Percentiles rank a stretch among this genome's conserved stretches.
phyloP scores from a whole-genome alignment of 2,888 invertebrate species.

The Sylvicola cinctus region DNA sequence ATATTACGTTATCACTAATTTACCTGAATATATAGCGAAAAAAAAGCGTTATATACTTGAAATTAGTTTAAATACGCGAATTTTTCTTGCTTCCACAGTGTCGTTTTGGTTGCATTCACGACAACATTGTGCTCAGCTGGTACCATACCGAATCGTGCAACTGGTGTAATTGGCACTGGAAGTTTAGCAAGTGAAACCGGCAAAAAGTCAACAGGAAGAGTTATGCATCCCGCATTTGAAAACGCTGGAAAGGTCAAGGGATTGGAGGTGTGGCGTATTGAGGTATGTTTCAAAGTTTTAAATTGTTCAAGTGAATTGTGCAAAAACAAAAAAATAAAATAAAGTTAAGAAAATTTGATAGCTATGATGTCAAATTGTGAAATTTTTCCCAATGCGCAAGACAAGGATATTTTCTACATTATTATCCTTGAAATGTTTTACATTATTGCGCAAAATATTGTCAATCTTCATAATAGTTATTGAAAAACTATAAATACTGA shows the following conservation, averaged over 20 bases:
- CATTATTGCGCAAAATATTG: too few species aligned
- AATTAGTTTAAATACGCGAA: too few species aligned
- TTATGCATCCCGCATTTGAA: constrained; percentile 43
- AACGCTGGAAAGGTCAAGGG: constrained; percentile 47
- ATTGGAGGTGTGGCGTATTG: constrained; percentile 60
- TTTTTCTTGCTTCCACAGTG: too few species aligned
- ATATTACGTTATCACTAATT: too few species aligned
- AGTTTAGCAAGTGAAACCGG: background rate
- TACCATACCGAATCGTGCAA: background rate
- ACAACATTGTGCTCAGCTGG: too few species aligned
- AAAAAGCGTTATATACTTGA: too few species aligned
- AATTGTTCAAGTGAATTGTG: background rate
- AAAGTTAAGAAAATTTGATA: background rate
- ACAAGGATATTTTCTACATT: background rate
- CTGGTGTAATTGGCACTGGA: background rate
- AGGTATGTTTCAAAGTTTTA: constrained; percentile 31
- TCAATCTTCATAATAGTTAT: too few species aligned
- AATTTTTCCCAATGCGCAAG: background rate
- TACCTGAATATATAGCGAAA: too few species aligned
- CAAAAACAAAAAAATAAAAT: background rate
- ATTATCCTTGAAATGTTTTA: too few species aligned
- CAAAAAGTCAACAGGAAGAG: constrained; percentile 11
- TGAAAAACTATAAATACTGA: too few species aligned
- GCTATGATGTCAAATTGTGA: background rate
- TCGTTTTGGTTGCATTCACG: too few species aligned